phyloP scores from a whole-genome alignment of 2,888 invertebrate genomes.

The Andrena minutula region DNA sequence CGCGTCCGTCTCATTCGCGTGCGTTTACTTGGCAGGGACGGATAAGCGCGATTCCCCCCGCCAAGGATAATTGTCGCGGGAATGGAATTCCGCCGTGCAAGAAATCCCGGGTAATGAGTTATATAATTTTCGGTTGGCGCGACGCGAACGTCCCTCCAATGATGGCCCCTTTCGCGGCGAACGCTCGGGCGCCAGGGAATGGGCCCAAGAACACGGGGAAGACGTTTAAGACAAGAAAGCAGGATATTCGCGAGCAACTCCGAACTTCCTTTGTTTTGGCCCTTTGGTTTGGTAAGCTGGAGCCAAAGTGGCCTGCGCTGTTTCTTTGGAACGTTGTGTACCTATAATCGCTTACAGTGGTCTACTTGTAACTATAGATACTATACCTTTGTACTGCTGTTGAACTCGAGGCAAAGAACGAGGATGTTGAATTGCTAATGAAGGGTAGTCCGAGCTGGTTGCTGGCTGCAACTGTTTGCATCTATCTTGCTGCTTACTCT shows the following conservation, averaged over 20 bases:
- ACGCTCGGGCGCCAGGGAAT: neutral
- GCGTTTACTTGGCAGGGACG: constrained; percentile 35
- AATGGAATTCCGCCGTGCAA: constrained; percentile 65
- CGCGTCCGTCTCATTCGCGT: constrained; percentile 39
- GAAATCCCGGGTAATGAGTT: constrained; percentile 67
- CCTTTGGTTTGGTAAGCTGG: neutral
- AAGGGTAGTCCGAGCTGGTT: neutral
- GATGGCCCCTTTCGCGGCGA: neutral
- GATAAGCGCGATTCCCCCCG: constrained; percentile 58
- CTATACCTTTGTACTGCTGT: neutral
- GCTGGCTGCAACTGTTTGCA: constrained; percentile 3
- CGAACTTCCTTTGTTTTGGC: neutral
- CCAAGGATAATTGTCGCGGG: constrained; percentile 62
- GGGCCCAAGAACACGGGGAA: neutral
- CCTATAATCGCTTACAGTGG: neutral
- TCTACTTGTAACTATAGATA: neutral
- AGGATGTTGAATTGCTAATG: constrained; percentile 6
- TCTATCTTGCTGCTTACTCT: neutral
- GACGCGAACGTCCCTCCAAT: constrained; percentile 1
- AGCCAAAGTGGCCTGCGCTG: neutral
- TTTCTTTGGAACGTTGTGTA: neutral
- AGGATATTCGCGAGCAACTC: neutral
- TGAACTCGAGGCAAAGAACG: neutral
- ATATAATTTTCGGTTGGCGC: constrained; percentile 41
- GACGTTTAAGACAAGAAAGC: neutral